Evolutionary conservation across 2,113 vertebrate species (phyloP).

Genomic region (Campylomormyrus numenius): DNA sequence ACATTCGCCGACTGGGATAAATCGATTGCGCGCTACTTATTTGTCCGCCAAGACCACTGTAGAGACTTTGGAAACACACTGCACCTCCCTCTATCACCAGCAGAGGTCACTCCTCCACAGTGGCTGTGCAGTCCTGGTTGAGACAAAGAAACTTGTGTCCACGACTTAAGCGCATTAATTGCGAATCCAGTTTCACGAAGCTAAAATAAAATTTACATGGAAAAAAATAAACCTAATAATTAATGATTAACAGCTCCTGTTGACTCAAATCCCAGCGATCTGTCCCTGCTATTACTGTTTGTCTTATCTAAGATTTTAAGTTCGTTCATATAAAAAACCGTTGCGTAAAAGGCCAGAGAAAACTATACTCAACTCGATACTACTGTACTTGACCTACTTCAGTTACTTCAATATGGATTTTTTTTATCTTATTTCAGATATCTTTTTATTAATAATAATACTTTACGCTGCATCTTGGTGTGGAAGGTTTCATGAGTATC

Average conservation of each 20-base stretch:
- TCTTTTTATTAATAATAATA: neutral
- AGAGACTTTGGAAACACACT: neutral
- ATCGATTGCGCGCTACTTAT: neutral
- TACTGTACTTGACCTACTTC: neutral
- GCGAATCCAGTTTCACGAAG: neutral
- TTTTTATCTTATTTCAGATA: neutral
- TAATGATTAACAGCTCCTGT: neutral
- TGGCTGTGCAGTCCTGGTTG: neutral
- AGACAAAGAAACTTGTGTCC: neutral
- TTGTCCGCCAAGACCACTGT: neutral
- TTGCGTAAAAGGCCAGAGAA: neutral
- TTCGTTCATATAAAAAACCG: neutral
- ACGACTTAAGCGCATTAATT: neutral
- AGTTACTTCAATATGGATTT: neutral
- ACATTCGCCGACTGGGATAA: neutral
- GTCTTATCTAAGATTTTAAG: neutral
- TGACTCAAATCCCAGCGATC: neutral
- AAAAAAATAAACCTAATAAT: neutral
- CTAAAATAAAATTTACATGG: neutral
- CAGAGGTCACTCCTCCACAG: slow-evolving; percentile 1
- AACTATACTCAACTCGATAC: neutral
- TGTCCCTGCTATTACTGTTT: neutral
- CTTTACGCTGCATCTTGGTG: neutral
- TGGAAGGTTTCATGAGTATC: neutral
- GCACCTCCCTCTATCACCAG: neutral